Conservation (phyloP, 1,140 invertebrate species). For the Bradysia coprophila region DNA sequence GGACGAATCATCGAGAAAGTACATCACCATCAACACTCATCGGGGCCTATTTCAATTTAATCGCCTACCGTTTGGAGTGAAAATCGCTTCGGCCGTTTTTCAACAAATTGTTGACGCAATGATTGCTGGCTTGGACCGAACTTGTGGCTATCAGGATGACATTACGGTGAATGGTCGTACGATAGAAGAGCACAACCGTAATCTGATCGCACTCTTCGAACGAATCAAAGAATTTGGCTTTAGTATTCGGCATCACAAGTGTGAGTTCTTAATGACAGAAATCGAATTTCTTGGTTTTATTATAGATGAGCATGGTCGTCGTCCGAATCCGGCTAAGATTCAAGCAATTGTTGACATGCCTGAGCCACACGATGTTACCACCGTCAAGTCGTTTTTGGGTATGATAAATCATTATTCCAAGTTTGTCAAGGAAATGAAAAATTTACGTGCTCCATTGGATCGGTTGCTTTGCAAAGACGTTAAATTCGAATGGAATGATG, state of each 20-base stretch:
- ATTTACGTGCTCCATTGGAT: slow-evolving; percentile 8
- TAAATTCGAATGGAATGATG: slow-evolving; percentile 10
- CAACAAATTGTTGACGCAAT: slow-evolving; percentile 1
- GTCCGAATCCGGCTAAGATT: slow-evolving; percentile 14
- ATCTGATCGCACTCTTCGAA: not conserved
- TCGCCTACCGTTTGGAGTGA: slow-evolving; percentile 9
- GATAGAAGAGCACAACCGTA: slow-evolving; percentile 2
- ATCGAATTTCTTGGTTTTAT: slow-evolving; percentile 17
- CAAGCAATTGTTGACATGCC: slow-evolving; percentile 18
- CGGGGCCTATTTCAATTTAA: slow-evolving; percentile 7
- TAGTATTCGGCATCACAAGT: slow-evolving; percentile 1
- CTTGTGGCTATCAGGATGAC: slow-evolving; percentile 2
- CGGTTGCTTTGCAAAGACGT: slow-evolving; percentile 8
- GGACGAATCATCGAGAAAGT: slow-evolving; percentile 9
- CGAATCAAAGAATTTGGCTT: slow-evolving; percentile 3
- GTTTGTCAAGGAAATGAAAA: slow-evolving; percentile 10
- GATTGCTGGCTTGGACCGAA: not conserved
- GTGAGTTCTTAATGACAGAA: slow-evolving; percentile 1
- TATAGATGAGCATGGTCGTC: slow-evolving; percentile 16
- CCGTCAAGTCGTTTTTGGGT: slow-evolving; percentile 12
- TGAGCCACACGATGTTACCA: no score
- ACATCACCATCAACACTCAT: slow-evolving; percentile 9
- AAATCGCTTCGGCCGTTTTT: slow-evolving; percentile 11
- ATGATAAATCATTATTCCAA: slow-evolving; percentile 12
- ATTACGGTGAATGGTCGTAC: slow-evolving; percentile 1